These are phyloP conservation scores for Acinonyx jubatus DNA, from an alignment of 2,113 vertebrate species.

Conservation along the genomic window DNA sequence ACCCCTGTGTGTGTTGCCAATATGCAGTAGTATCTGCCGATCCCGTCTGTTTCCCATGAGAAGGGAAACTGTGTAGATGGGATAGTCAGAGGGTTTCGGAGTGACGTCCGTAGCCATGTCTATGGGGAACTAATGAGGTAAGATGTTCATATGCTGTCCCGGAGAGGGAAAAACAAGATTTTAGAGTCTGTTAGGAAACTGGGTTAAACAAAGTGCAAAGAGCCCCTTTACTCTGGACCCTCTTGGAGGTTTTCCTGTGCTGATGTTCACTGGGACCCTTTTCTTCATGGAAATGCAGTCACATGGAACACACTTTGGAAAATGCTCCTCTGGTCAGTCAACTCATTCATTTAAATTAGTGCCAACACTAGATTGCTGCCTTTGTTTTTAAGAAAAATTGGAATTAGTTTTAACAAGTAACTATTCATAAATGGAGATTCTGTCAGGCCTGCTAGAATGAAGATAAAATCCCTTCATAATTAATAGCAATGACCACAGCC, in stretches of 20 bases:
- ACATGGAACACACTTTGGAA: not conserved
- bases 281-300: not conserved
- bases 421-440: not conserved
- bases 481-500: not conserved
- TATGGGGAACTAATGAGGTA: not conserved
- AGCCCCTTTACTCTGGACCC: not conserved
- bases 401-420: not conserved
- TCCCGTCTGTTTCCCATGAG: not conserved
- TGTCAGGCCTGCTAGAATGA: not conserved
- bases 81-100: not conserved
- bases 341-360: not conserved
- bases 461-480: not conserved
- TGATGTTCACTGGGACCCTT: too few relatives aligned
- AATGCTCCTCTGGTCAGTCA: not conserved
- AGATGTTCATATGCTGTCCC: not conserved
- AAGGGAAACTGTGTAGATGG: not conserved
- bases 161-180: not conserved
- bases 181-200: not conserved
- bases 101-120: not conserved
- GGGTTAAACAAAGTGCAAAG: not conserved
- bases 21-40: not conserved
- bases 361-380: not conserved
- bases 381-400: slow-evolving; percentile 32
- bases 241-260: not conserved
- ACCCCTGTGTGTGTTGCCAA: not conserved